Percentiles rank a stretch among this genome's conserved stretches.
These are phyloP conservation scores for Odocoileus hemionus DNA, from an alignment of 2,113 vertebrate genomes.

Conservation along the genomic window DNA sequence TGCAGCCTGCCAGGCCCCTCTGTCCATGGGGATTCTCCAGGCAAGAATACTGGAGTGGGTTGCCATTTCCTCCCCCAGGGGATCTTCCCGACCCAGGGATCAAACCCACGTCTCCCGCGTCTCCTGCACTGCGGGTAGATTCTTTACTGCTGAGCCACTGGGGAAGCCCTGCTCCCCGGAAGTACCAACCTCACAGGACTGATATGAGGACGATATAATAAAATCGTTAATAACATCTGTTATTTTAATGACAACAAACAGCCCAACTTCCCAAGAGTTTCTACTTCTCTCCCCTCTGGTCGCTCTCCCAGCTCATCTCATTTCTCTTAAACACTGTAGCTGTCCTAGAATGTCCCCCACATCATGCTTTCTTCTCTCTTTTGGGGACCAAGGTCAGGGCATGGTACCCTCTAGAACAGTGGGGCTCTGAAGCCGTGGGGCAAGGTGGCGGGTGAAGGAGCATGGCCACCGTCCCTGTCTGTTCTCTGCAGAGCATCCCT, in stretches of 20 bases:
- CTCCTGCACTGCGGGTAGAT: background rate
- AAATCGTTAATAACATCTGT: background rate
- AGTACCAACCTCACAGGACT: background rate
- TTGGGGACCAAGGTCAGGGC: background rate
- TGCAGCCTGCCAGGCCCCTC: background rate
- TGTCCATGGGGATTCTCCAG: background rate
- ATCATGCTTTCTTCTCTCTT: background rate
- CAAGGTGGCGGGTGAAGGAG: background rate
- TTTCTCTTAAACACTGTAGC: background rate
- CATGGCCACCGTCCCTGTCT: fast-evolving
- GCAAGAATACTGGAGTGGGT: background rate
- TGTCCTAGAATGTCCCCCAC: background rate
- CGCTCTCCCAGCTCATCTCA: background rate
- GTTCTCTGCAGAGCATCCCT: background rate
- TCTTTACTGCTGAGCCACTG: background rate
- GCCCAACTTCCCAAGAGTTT: background rate
- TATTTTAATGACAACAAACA: background rate
- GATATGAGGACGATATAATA: background rate
- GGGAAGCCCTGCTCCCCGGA: background rate
- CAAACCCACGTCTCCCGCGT: background rate
- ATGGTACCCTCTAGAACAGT: background rate
- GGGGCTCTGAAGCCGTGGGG: background rate
- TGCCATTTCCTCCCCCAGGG: background rate
- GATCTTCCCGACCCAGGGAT: background rate
- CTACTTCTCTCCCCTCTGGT: background rate